Conservation (phyloP, 1,140 invertebrate genomes). For the Arion vulgaris region DNA sequence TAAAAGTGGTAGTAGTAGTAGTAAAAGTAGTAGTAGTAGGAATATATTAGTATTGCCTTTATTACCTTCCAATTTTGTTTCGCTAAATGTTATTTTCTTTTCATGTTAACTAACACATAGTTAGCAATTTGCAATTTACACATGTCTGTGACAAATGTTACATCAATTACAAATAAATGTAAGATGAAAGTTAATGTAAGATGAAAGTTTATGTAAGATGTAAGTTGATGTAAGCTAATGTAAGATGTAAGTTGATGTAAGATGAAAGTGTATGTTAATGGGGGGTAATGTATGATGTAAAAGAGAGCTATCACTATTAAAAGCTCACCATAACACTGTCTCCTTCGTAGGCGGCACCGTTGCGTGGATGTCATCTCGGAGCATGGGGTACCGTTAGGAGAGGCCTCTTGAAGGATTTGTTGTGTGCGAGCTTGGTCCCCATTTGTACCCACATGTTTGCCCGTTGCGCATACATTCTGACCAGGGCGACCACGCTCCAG, state of each 20-base stretch:
- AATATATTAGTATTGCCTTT: no score
- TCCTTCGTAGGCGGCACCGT: constrained; percentile 47
- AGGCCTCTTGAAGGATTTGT: constrained; percentile 54
- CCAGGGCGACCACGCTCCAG: constrained; percentile 64
- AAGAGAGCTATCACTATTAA: no score
- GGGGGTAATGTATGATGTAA: background rate
- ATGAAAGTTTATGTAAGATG: no score
- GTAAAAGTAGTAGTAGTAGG: no score
- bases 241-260: no score
- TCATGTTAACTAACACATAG: background rate
- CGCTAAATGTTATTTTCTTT: background rate
- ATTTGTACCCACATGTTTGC: constrained; percentile 66
- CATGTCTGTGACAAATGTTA: background rate
- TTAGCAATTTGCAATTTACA: background rate
- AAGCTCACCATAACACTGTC: constrained; percentile 51
- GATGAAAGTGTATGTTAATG: no score
- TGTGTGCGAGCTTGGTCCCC: constrained; percentile 55
- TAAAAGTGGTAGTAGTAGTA: no score
- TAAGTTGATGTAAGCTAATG: background rate
- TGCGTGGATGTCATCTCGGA: constrained; percentile 39
- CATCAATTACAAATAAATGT: background rate
- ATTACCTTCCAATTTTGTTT: no score
- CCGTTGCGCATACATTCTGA: constrained; percentile 59
- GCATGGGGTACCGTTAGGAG: constrained; percentile 53
- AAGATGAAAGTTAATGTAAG: no score